Evolutionary conservation across 2,888 invertebrate species (phyloP).

Genomic region (Laothoe populi): DNA sequence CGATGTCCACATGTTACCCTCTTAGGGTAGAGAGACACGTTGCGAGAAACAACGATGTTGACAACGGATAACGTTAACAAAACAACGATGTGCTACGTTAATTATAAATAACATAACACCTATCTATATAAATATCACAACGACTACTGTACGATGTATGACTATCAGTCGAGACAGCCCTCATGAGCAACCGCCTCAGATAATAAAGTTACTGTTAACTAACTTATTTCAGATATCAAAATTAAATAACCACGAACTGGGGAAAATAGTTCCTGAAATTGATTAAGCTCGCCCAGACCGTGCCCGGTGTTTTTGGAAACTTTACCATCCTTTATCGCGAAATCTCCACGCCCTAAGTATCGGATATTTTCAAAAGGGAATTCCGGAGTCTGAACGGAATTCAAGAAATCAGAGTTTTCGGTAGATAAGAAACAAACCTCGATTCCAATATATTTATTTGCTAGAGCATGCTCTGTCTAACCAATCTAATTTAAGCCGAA

Average conservation of each 20-base stretch:
- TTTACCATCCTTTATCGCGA: conserved; percentile 7
- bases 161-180: too few relatives aligned
- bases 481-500: too few relatives aligned
- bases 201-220: background rate
- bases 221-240: background rate
- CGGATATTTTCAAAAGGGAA: conserved; percentile 19
- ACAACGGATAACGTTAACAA: too few relatives aligned
- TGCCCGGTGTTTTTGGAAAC: conserved; percentile 8
- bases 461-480: background rate
- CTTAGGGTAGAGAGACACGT: too few relatives aligned
- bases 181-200: too few relatives aligned
- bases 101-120: too few relatives aligned
- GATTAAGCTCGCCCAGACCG: conserved; percentile 1
- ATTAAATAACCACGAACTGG: conserved; percentile 9
- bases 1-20: too few relatives aligned
- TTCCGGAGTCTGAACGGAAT: conserved; percentile 4
- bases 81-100: too few relatives aligned
- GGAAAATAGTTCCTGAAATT: conserved; percentile 10
- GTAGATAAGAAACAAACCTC: conserved; percentile 10
- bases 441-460: background rate
- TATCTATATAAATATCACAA: too few relatives aligned
- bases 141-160: too few relatives aligned
- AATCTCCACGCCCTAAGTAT: background rate
- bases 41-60: too few relatives aligned
- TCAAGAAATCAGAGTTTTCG: background rate